phyloP scores from a whole-genome alignment of 2,797 vertebrate species.

The Salarias fasciatus region DNA sequence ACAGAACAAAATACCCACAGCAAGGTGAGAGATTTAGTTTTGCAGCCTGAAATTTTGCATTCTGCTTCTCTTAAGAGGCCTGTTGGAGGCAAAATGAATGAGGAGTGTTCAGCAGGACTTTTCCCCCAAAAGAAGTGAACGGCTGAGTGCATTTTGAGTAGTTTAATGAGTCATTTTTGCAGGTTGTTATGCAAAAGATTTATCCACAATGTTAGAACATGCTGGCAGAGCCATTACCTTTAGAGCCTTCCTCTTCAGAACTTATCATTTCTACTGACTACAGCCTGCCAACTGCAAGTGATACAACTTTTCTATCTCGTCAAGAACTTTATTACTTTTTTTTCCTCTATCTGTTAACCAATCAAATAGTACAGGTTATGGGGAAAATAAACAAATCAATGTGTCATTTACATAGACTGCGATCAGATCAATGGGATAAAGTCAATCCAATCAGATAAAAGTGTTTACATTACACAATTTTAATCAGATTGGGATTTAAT shows the following conservation, averaged over 20 bases:
- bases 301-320: background rate
- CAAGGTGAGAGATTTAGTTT: conserved; percentile 8
- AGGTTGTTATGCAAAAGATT: conserved; percentile 1
- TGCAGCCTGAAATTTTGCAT: background rate
- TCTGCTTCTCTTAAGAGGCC: conserved; percentile 14
- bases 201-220: conserved; percentile 11
- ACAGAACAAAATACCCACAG: conserved; percentile 1
- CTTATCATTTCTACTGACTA: background rate
- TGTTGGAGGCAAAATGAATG: conserved; percentile 4
- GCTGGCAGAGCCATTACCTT: conserved; percentile 17
- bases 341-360: background rate
- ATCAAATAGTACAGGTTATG: background rate
- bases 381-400: no score
- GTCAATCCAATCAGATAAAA: no score
- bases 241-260: conserved; percentile 11
- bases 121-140: conserved; percentile 11
- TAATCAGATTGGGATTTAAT: no score
- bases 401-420: no score
- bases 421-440: no score
- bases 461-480: no score
- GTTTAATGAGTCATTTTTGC: conserved; percentile 11
- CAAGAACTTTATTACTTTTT: background rate
- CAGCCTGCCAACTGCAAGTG: background rate
- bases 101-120: conserved; percentile 1
- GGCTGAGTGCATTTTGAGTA: conserved; percentile 21